Evolutionary conservation across 2,113 vertebrate genomes (phyloP), one percentile per base, ranked within the genome.

Genomic region (Natator depressus): DNA sequence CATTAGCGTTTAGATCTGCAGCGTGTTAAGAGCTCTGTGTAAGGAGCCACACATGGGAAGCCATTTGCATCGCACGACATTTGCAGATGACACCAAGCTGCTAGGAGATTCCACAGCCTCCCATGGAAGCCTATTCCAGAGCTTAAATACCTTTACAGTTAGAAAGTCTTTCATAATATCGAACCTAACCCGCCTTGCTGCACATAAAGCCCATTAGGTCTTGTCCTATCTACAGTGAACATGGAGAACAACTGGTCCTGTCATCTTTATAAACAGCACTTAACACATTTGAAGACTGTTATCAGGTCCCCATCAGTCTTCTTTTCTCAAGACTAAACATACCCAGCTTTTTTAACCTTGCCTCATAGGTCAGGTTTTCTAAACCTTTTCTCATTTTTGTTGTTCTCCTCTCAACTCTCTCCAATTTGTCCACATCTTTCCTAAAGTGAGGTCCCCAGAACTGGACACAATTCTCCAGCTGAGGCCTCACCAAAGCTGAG

Each of bases 11-110:
- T 2, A 82, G 22, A 31, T n/a, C 29, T 10, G n/a, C 13, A 3
- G 6, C 31, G 4, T 1, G 5, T 47, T 8, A 35, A 9, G 57
- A 84, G 25, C 19, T 42, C 72, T 13, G 8, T 38, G 82, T 12
- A 0, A 0, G 87, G 53, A 0, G 0, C 13, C 2, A 0, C n/a
- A 11, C 0, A 0, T 2, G 9, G 51, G 42, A 89, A 75, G 82
- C 25, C 25, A 2, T 2, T 12, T 24, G 3, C 62, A 53, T 38
- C 25, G 54, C 19, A 53, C 17, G 5, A 65, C 20, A 29, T 31
- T 35, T 27, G 2, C 29, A 69, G 62, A 8, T 69, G 35, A 19
- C 65, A 72, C 65, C n/a, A 72, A 72, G n/a, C 19, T 10, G n/a
- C 19, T 20, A 72, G n/a, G 35, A 72, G 65, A 38, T 72, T 22